Conservation (phyloP, 1,140 invertebrate genomes). For the Chrysomallon squamiferum region DNA sequence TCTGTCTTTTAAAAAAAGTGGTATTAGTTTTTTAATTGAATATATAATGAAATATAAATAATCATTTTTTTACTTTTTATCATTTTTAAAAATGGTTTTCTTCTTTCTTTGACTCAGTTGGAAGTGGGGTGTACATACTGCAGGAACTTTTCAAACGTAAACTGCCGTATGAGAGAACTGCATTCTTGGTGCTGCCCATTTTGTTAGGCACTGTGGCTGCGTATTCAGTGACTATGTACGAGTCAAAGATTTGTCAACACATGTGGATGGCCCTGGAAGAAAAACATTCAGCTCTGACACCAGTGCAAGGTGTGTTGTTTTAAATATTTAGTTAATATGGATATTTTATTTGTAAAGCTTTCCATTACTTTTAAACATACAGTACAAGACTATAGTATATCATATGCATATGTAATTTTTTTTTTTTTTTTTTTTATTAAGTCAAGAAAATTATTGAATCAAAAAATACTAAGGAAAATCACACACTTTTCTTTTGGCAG, state of each 20-base stretch:
- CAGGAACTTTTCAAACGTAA: slow-evolving; percentile 27
- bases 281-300: slow-evolving; percentile 33
- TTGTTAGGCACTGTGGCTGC: slow-evolving; percentile 18
- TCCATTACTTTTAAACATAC: too few species aligned
- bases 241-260: slow-evolving; percentile 36
- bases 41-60: background rate
- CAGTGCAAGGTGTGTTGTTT: slow-evolving; percentile 19
- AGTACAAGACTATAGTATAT: too few species aligned
- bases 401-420: too few species aligned
- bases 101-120: too few species aligned
- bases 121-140: slow-evolving; percentile 29
- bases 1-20: too few species aligned
- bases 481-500: too few species aligned
- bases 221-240: slow-evolving; percentile 23
- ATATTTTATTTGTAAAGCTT: too few species aligned
- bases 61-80: background rate
- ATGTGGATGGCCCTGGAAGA: slow-evolving; percentile 51
- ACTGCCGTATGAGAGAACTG: slow-evolving; percentile 17
- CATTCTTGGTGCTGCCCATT: slow-evolving; percentile 27
- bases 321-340: too few species aligned
- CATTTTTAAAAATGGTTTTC: background rate
- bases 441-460: too few species aligned
- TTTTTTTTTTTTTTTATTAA: too few species aligned
- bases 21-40: background rate
- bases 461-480: too few species aligned